A percentile compares a stretch with the other conserved stretches of the same genome.
Conservation (phyloP, 2,797 vertebrate genomes). For the Pangasius mekongensis region DNA sequence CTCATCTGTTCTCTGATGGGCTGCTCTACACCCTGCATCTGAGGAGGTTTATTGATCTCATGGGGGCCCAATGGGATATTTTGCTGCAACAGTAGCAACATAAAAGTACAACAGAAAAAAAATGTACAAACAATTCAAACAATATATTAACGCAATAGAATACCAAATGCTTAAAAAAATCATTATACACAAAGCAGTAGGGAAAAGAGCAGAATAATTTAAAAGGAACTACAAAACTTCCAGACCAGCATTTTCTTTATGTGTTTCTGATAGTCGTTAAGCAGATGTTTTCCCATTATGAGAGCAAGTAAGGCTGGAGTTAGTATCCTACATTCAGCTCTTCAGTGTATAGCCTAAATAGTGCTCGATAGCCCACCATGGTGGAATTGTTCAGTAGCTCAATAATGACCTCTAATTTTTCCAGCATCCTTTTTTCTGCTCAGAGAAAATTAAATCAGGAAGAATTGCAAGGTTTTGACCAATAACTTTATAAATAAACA, state of each 20-base stretch:
- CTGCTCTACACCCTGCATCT: slow-evolving; percentile 8
- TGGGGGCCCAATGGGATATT: slow-evolving; percentile 13
- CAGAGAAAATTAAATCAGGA: background rate
- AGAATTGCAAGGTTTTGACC: background rate
- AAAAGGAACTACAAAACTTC: background rate
- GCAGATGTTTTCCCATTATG: background rate
- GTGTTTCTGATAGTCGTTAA: background rate
- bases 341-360: background rate
- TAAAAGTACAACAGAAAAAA: slow-evolving; percentile 4
- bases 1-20: slow-evolving; percentile 23
- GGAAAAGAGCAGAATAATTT: background rate
- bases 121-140: background rate
- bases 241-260: background rate
- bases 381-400: background rate
- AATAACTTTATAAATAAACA: background rate
- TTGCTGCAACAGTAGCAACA: slow-evolving; percentile 11
- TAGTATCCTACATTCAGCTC: background rate
- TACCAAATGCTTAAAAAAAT: background rate
- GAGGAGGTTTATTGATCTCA: slow-evolving; percentile 21
- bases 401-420: background rate
- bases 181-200: background rate
- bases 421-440: background rate
- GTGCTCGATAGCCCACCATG: background rate
- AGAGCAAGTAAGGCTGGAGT: background rate
- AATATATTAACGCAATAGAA: slow-evolving; percentile 7